Evolutionary conservation across 2,797 vertebrate species (phyloP).

Genomic region (Pristis pectinata): DNA sequence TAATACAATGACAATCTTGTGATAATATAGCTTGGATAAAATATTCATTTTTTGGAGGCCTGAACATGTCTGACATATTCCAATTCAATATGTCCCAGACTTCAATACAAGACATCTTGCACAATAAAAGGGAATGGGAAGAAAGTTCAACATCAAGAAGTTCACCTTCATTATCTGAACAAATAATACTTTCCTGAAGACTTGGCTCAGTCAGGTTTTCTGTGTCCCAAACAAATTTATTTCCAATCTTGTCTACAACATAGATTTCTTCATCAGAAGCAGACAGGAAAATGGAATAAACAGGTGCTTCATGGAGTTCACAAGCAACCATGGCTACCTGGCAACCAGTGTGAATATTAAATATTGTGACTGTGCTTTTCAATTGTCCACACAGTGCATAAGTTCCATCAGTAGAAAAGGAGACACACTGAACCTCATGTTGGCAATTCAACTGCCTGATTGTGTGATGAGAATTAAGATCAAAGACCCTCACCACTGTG

Average conservation of each 20-base stretch:
- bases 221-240: slow-evolving; percentile 57
- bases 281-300: slow-evolving; percentile 50
- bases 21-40: slow-evolving; percentile 59
- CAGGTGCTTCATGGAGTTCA: slow-evolving; percentile 45
- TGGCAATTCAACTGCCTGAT: slow-evolving; percentile 50
- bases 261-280: slow-evolving; percentile 48
- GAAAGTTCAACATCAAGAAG: slow-evolving; percentile 54
- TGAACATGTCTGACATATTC: slow-evolving; percentile 54
- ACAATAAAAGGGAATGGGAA: slow-evolving; percentile 54
- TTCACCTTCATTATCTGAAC: slow-evolving; percentile 37
- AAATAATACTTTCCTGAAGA: slow-evolving; percentile 49
- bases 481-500: slow-evolving; percentile 50
- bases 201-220: slow-evolving; percentile 44
- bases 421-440: slow-evolving; percentile 54
- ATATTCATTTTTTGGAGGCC: slow-evolving; percentile 49
- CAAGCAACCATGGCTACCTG: slow-evolving; percentile 48
- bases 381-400: slow-evolving; percentile 60
- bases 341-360: slow-evolving; percentile 46
- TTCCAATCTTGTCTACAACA: slow-evolving; percentile 57
- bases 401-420: slow-evolving; percentile 47
- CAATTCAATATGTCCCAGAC: slow-evolving; percentile 58
- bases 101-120: slow-evolving; percentile 53
- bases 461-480: slow-evolving; percentile 44
- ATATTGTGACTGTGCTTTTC: slow-evolving; percentile 54
- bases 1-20: slow-evolving; percentile 52